Conservation (phyloP, 1,140 invertebrate genomes). For the Panagrolaimus sp. region DNA sequence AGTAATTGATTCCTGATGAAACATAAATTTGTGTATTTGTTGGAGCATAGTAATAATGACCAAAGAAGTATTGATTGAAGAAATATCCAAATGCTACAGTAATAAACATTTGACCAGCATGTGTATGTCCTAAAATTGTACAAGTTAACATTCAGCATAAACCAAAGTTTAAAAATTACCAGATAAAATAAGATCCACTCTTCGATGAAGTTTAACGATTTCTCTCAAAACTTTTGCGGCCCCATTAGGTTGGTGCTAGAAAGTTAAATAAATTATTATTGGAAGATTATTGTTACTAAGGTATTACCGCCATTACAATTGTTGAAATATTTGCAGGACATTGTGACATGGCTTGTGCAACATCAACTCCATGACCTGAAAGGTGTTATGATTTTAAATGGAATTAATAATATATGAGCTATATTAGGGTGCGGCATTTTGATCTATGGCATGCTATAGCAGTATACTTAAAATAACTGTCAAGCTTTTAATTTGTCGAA, state of each 20-base stretch:
- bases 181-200: slow-evolving; percentile 30
- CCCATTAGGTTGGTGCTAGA: slow-evolving; percentile 46
- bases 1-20: slow-evolving; percentile 38
- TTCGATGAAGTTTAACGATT: not conserved
- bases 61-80: slow-evolving; percentile 24
- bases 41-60: slow-evolving; percentile 22
- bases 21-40: slow-evolving; percentile 31
- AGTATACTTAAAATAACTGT: no score
- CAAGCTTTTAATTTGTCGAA: no score
- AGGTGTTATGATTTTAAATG: not conserved
- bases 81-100: slow-evolving; percentile 25
- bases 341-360: slow-evolving; percentile 23
- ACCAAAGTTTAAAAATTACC: not conserved
- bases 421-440: no score
- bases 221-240: slow-evolving; percentile 30
- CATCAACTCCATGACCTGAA: slow-evolving; percentile 35
- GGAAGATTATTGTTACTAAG: no score
- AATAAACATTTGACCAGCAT: slow-evolving; percentile 29
- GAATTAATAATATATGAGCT: no score
- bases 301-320: slow-evolving; percentile 29
- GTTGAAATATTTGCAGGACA: slow-evolving; percentile 27
- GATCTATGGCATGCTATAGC: no score
- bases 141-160: not conserved
- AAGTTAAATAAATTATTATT: no score
- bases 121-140: slow-evolving; percentile 22